Evolutionary conservation across 2,888 invertebrate species (phyloP), one percentile per base, ranked within the genome.

Genomic region (Melikaiella ostensackeni): DNA sequence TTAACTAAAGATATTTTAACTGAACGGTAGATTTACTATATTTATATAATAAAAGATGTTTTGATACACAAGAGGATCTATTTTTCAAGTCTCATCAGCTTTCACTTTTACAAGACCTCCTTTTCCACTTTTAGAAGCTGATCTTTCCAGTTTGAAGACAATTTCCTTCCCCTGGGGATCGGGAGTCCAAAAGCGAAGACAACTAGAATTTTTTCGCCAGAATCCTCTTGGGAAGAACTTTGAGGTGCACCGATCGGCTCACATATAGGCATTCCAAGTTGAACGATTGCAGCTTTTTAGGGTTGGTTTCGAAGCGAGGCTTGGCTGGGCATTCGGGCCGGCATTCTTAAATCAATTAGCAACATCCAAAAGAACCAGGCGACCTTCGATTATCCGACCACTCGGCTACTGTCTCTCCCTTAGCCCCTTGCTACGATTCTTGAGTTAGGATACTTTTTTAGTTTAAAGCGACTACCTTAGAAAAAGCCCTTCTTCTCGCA

Each of bases 381-480:
- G 88, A 85, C 90, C 90, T 90, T 90, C 90, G 89, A 88, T 88
- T 86, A 70, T 74, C 78, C 83, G 78, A 81, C 83, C 82, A 77
- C 81, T 83, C 81, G 81, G 81, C 83, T 86, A 84, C 84, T 80
- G 86, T 85, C 82, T 85, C 82, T 84, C 77, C 76, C 30, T 38
- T 70, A 74, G n/a, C 74, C 76, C 27, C 19, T 63, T 24, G 57
- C 59, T 55, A 13, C 70, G 61, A 64, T 63, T 64, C 61, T 78
- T 77, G 80, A 80, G 80, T 83, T 82, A 82, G 83, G 79, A 82
- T 63, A 75, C 77, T 80, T 81, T 82, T 83, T 77, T 63, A 38
- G 16, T 66, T 73, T 66, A 46, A 76, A 73, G 77, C 79, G 62
- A 70, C 76, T 75, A 42, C 73, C 46, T 79, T 76, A 50, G 79